A percentile compares a stretch with the other conserved stretches of the same genome.
phyloP scores from a whole-genome alignment of 2,888 invertebrate genomes.

The Erebia ligea region DNA sequence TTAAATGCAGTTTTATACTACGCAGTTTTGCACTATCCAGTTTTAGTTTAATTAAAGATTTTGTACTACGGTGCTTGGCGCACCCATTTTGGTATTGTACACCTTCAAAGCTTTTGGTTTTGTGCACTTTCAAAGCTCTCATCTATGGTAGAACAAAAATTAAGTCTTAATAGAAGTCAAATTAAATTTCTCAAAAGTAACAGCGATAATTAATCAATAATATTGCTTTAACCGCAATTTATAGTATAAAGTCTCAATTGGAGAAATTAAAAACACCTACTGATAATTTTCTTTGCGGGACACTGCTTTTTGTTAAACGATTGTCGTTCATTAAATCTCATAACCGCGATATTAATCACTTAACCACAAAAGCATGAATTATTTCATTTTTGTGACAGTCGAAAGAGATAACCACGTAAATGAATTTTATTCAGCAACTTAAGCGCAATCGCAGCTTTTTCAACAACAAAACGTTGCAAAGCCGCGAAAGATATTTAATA shows the following conservation, averaged over 20 bases:
- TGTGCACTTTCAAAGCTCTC: neutral
- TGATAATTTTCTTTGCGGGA: slow-evolving; percentile 17
- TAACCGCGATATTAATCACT: slow-evolving; percentile 46
- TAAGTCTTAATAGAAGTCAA: neutral
- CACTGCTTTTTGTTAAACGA: slow-evolving; percentile 32
- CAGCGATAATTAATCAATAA: neutral
- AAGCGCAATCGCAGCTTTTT: no score
- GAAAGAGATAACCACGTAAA: slow-evolving; percentile 33
- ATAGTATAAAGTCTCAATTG: slow-evolving; percentile 6
- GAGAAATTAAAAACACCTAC: slow-evolving; percentile 7
- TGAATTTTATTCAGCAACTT: slow-evolving; percentile 32
- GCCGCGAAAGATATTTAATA: no score
- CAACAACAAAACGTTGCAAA: no score
- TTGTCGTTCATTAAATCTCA: slow-evolving; percentile 47
- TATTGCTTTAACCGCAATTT: neutral
- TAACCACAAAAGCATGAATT: slow-evolving; percentile 46
- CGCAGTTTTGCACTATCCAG: no score
- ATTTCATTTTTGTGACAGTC: slow-evolving; percentile 42
- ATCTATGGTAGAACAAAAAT: neutral
- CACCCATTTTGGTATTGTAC: no score
- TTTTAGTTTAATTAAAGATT: no score
- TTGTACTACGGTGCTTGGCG: no score
- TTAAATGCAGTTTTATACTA: no score
- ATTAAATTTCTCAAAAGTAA: slow-evolving; percentile 11
- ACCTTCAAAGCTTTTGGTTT: no score